Percentiles rank a stretch among this genome's conserved stretches.
phyloP scores from a whole-genome alignment of 1,140 invertebrate species.

The Bombus sibiricus region DNA sequence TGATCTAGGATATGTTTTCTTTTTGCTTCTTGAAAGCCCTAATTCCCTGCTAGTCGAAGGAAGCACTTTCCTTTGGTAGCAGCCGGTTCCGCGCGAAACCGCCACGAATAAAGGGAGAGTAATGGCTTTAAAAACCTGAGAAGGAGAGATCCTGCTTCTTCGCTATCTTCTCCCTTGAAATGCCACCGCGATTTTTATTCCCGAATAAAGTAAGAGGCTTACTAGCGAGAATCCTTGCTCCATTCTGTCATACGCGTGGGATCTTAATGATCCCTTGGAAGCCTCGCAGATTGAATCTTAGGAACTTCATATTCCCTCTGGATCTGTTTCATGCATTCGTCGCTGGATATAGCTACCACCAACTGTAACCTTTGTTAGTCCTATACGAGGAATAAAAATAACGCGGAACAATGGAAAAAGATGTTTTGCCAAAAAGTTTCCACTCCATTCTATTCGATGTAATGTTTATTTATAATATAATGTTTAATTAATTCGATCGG shows the following conservation, averaged over 20 bases:
- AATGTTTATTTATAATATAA: background rate
- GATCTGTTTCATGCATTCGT: too few relatives aligned
- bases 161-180: slow-evolving; percentile 1
- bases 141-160: slow-evolving; percentile 20
- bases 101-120: slow-evolving; percentile 14
- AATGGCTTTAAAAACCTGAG: slow-evolving; percentile 60
- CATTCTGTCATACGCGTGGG: slow-evolving; percentile 25
- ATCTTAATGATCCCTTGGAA: slow-evolving; percentile 22
- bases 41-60: slow-evolving; percentile 29
- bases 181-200: slow-evolving; percentile 46
- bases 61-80: slow-evolving; percentile 12
- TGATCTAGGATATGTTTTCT: background rate
- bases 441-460: background rate
- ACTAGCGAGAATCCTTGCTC: background rate
- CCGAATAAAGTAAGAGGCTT: slow-evolving; percentile 41
- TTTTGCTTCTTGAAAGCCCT: background rate
- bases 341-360: too few relatives aligned
- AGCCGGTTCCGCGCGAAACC: background rate
- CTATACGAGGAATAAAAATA: too few relatives aligned
- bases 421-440: background rate
- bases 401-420: background rate
- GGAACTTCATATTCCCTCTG: too few relatives aligned
- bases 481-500: background rate
- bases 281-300: slow-evolving; percentile 24
- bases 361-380: too few relatives aligned